Base-by-base conservation (phyloP, 1,140 invertebrate genomes). In the Goniozus legneri region DNA sequence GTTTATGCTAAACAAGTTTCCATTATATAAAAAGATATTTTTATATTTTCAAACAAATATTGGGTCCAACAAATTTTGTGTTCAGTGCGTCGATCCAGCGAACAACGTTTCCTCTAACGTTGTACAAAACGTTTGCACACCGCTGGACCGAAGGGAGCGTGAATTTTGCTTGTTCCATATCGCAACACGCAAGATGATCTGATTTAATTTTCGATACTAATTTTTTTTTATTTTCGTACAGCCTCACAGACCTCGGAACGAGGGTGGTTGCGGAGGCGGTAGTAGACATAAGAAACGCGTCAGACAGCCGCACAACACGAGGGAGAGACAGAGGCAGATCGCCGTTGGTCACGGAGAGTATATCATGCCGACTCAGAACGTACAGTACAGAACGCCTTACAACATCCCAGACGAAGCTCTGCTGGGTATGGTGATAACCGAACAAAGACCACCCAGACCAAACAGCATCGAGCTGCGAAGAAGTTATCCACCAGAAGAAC, bases 271-370 rank as follows among this genome's bases (percentile, higher is more conserved):
- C 4, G 58, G 67, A 20, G 60, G 72, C 19, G 79, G 82, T 20
- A 79, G 82, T 47, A 77, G 89, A 37, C 85, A 88, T 61, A 90
- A 90, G 71, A 89, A 89, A 64, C 79, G 86, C 39, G 88, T 92
- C 4, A 80, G 91, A 22, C 86, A 89, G 50, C 90, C 90, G 19
- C 86, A 89, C 62, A 93, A 91, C 52, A 94, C 91, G 1, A 80
- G 89, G 52, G 91, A 94, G 65, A 79, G 87, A 50, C 89, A 92
- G 65, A 79, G 87, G 62, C 87, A 91, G 62, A 81, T 87, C 30
- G 91, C 86, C 2, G 81, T 92, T 14, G 87, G 85, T 13, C 87
- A 90, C 59, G 91, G 91, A 21, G 90, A 94, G 67, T 89, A 90
- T 60, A 86, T 94, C 56, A 91, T 91, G 86, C 82, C 84, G 12